Evolutionary conservation across 2,888 invertebrate genomes (phyloP), one percentile per base, ranked within the genome.

Genomic region (Agapostemon virescens): DNA sequence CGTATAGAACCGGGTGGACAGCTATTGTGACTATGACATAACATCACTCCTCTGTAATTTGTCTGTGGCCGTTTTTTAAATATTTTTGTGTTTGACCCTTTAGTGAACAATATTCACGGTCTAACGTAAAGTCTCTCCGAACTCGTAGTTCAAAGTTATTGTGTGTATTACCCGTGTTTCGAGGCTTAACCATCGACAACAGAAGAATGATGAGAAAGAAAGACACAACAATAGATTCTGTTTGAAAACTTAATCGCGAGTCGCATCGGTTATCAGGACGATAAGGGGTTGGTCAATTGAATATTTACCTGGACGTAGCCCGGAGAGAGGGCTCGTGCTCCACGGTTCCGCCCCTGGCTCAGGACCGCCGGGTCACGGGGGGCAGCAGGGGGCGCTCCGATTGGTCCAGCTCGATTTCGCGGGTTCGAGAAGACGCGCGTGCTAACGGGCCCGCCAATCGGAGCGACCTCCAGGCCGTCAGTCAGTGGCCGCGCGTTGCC

Each of bases 401-500:
- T 87, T 86, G 86, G 85, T 69, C 78, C 68, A 61, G 71, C 76
- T 69, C 79, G 77, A 74, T 86, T 86, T 86, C 85, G 83, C 86
- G 86, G 84, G 84, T 86, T 87, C 76, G 83, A 74, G 77, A 78
- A 83, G 74, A 69, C 84, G 85, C 83, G 84, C 82, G 82, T 74
- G 79, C 69, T 78, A 74, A 69, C 68, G 67, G 76, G 77, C 71
- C 81, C 84, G 81, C 87, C 80, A 85, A 80, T 83, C 86, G 85
- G 55, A 77, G 77, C 72, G 72, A 42, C 66, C 80, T 77, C 69
- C 67, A 20, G 68, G n/a, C 42, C 63, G 86, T 86, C 82, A 86
- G 86, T 86, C 79, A 73, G 84, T 84, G 80, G 80, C 82, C 81
- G 75, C 85, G 86, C 86, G 85, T 82, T 73, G 76, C 66, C 81